phyloP scores from a whole-genome alignment of 2,888 invertebrate species.

The Drosophila engyochracea region DNA sequence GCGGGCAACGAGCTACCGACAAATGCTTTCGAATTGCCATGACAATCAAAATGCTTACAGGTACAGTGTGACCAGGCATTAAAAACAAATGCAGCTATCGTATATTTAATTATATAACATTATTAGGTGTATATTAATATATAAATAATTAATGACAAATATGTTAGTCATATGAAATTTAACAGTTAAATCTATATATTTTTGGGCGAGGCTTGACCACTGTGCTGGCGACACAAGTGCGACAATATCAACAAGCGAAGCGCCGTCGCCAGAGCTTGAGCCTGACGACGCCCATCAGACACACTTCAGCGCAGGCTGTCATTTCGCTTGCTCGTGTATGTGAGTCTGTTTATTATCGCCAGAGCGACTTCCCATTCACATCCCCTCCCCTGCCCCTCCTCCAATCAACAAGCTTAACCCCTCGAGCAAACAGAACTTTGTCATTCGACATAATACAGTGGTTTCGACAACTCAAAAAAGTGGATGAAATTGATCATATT shows the following conservation, averaged over 20 bases:
- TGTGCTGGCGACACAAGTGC: conserved; percentile 55
- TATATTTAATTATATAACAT: neutral
- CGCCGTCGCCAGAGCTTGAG: conserved; percentile 52
- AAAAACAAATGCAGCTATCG: neutral
- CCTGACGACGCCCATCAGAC: conserved; percentile 69
- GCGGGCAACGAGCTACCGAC: conserved; percentile 67
- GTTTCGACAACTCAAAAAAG: neutral
- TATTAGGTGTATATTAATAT: neutral
- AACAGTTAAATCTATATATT: neutral
- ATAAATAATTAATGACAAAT: neutral
- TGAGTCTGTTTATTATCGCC: conserved; percentile 78
- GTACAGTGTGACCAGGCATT: conserved; percentile 60
- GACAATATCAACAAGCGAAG: conserved; percentile 75
- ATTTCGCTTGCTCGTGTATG: conserved; percentile 55
- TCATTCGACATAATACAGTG: conserved; percentile 43
- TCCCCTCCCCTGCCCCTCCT: conserved; percentile 7
- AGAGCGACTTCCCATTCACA: conserved; percentile 30
- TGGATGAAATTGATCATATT: neutral
- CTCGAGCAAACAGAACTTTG: conserved; percentile 57
- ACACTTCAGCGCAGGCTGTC: conserved; percentile 74
- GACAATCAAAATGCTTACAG: conserved; percentile 80
- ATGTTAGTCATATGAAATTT: neutral
- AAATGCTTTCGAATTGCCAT: conserved; percentile 84
- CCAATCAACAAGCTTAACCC: conserved; percentile 24
- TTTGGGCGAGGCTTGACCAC: conserved; percentile 37